These are phyloP conservation scores for Pristionchus exspectatus DNA, from an alignment of 2,888 invertebrate species.

Conservation along the genomic window DNA sequence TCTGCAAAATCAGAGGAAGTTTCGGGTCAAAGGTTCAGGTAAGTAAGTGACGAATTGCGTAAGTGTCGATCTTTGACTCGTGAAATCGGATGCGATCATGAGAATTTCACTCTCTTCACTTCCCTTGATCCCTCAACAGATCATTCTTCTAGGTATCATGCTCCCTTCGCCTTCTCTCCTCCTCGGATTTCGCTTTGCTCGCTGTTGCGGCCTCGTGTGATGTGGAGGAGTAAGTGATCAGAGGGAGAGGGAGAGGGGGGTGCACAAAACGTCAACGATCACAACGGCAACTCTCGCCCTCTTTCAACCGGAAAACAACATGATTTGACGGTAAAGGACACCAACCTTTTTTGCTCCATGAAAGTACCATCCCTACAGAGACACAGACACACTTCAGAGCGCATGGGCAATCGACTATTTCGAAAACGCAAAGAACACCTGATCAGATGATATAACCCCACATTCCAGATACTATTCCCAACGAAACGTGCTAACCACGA, in stretches of 20 bases:
- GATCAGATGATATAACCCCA: not conserved
- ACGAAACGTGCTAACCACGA: not conserved
- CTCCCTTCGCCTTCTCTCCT: conserved; percentile 8
- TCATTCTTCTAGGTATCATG: not conserved
- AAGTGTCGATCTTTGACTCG: not conserved
- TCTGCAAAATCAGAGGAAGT: not conserved
- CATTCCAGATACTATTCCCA: not conserved
- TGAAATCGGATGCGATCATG: not conserved
- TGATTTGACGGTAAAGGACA: not conserved
- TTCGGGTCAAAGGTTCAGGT: not conserved
- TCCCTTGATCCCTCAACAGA: not conserved
- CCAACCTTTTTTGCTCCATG: not conserved
- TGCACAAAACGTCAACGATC: conserved; percentile 33
- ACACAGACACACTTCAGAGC: not conserved
- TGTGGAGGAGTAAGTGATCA: conserved; percentile 18
- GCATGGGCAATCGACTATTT: not conserved
- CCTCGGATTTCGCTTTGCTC: not conserved
- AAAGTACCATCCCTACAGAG: not conserved
- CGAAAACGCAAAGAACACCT: not conserved
- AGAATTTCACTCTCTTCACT: not conserved
- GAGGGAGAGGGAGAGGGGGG: not conserved
- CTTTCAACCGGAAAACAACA: not conserved
- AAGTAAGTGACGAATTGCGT: not conserved
- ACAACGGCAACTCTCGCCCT: not conserved
- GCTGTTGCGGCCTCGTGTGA: conserved; percentile 1